phyloP scores from a whole-genome alignment of 2,888 invertebrate genomes.

The Eupithecia dodoneata region DNA sequence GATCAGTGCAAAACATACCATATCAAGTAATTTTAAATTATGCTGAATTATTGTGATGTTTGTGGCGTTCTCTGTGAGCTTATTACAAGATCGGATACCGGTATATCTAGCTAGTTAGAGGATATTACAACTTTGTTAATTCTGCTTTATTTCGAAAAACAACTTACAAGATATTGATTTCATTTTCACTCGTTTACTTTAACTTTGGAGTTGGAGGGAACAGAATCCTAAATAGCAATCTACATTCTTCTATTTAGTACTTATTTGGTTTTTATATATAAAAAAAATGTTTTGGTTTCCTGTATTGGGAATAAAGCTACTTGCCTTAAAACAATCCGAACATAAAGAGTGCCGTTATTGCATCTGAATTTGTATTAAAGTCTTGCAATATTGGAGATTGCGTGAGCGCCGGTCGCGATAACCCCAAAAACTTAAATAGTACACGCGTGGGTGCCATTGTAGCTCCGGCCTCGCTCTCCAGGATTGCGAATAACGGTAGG shows the following conservation, averaged over 20 bases:
- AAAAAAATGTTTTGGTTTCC: background rate
- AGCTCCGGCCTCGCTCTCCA: slow-evolving; percentile 53
- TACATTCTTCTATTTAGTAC: background rate
- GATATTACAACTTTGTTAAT: background rate
- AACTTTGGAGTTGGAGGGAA: background rate
- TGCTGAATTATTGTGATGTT: background rate
- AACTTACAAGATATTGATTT: background rate
- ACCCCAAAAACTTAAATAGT: slow-evolving; percentile 65
- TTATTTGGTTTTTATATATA: background rate
- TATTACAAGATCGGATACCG: background rate
- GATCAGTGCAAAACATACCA: background rate
- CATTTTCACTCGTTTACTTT: background rate
- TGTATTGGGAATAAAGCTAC: background rate
- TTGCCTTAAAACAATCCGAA: slow-evolving; percentile 1
- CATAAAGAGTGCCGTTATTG: slow-evolving; percentile 2
- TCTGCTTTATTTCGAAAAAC: background rate
- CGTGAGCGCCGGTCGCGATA: slow-evolving; percentile 47
- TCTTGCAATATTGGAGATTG: slow-evolving; percentile 48
- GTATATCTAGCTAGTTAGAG: background rate
- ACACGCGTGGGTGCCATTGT: slow-evolving; percentile 67
- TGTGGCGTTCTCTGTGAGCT: background rate
- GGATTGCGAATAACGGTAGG: slow-evolving; percentile 38
- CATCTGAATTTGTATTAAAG: slow-evolving; percentile 32
- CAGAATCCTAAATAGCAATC: background rate
- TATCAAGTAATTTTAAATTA: background rate